Base-by-base conservation (phyloP, 2,797 vertebrate species). In the Bradypodion pumilum region DNA sequence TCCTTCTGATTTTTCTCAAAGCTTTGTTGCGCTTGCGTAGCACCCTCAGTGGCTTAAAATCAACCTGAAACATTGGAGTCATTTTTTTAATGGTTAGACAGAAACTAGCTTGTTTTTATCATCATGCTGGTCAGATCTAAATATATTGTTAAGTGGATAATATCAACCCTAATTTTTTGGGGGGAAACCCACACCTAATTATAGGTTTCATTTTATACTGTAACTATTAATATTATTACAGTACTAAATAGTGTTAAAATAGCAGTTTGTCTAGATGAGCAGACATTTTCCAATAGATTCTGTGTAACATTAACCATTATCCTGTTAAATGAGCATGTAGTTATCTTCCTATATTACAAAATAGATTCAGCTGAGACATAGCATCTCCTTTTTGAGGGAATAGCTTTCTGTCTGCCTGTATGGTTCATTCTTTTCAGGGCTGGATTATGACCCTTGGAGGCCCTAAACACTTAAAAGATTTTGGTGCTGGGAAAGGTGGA, bases 21-120 rank as follows among this genome's bases (percentile, higher is more conserved):
- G 98, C 98, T 93, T 98, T 99, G 86, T 99, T 99, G 83, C 98
- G 97, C 91, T 99, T 99, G 42, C 97, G 97, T 87, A 99, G 91
- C 76, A 99, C 91, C 90, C 96, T 96, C 91, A 97, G 81, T 3
- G 98, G 98, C 87, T 93, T 98, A 88, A 99, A 98, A 37, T 97
- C 98, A 40, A 98, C 92, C 98, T 99, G 92, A 65, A 93, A 88
- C 91, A n/a, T 69, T 85, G 65, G 19, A 84, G 32, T 35, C 1
- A 3, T 1, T 86, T 85, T 29, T 29, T 23, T 12, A 42, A 25
- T 72, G 70, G 63, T 29, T 78, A 49, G 78, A 10, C 23, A 49
- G 29, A n/a, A 49, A n/a, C 4, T 52, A 35, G 60, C 1, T 76
- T 62, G 3, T 29, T 80, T 52, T 56, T 23, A 80, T 68, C 42